phyloP scores from a whole-genome alignment of 2,888 invertebrate species.

The Amiota minor region DNA sequence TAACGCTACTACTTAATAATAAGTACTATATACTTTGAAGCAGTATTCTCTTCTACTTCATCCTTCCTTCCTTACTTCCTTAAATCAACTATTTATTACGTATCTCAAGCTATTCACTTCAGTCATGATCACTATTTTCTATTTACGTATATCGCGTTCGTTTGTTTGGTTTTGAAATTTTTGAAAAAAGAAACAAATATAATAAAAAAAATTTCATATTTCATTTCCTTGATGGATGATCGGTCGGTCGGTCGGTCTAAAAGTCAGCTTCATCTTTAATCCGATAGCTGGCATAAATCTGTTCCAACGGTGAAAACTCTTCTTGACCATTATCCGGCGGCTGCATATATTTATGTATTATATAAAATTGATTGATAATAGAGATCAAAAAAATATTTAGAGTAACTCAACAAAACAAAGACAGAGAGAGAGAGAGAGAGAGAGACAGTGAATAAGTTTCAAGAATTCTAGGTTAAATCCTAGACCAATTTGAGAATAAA shows the following conservation, averaged over 20 bases:
- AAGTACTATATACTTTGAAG: background rate
- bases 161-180: no score
- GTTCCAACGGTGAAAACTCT: constrained; percentile 69
- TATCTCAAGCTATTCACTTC: constrained; percentile 14
- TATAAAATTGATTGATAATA: background rate
- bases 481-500: no score
- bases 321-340: constrained; percentile 47
- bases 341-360: background rate
- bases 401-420: no score
- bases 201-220: no score
- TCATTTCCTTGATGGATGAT: no score
- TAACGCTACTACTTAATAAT: background rate
- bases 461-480: no score
- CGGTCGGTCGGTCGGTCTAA: constrained; percentile 46
- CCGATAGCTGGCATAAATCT: constrained; percentile 70
- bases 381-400: no score
- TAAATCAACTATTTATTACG: constrained; percentile 3
- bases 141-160: background rate
- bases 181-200: no score
- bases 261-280: constrained; percentile 70
- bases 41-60: background rate
- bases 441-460: no score
- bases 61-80: background rate
- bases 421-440: no score
- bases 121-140: background rate